Percentiles rank a stretch among this genome's conserved stretches.
phyloP scores from a whole-genome alignment of 2,888 invertebrate species.

The Synergus japonicus region DNA sequence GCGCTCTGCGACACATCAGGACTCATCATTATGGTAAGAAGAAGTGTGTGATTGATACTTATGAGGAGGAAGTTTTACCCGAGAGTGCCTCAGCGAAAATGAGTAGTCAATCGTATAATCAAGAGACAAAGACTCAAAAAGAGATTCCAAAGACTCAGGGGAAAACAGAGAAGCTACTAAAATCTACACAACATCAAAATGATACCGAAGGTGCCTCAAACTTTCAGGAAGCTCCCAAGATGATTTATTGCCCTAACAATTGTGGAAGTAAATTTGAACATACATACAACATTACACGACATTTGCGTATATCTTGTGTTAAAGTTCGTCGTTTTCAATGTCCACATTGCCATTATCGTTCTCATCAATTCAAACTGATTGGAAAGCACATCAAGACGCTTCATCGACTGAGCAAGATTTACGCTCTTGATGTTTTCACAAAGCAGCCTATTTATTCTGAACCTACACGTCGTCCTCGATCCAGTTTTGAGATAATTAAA shows the following conservation, averaged over 20 bases:
- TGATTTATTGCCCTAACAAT: constrained; percentile 21
- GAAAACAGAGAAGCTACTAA: constrained; percentile 6
- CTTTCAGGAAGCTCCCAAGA: not conserved
- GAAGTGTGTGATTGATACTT: constrained; percentile 6
- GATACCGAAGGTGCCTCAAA: not conserved
- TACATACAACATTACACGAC: not conserved
- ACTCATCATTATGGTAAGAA: not conserved
- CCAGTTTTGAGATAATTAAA: not conserved
- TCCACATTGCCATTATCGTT: constrained; percentile 3
- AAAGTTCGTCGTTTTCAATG: constrained; percentile 29
- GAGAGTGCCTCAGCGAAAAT: not conserved
- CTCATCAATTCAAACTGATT: not conserved
- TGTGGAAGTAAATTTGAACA: constrained; percentile 16
- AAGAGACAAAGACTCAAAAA: not conserved
- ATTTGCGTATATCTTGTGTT: not conserved
- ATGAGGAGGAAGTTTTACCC: constrained; percentile 15
- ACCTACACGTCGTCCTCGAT: not conserved
- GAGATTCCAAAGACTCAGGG: not conserved
- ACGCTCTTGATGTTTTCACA: constrained; percentile 19
- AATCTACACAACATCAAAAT: not conserved
- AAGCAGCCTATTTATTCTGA: not conserved
- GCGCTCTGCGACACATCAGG: not conserved
- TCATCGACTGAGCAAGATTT: constrained; percentile 25
- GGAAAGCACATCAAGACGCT: constrained; percentile 5
- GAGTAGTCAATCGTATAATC: too few relatives aligned